These are phyloP conservation scores for Drosophila rufa DNA, from an alignment of 1,140 invertebrate genomes.

Conservation along the genomic window DNA sequence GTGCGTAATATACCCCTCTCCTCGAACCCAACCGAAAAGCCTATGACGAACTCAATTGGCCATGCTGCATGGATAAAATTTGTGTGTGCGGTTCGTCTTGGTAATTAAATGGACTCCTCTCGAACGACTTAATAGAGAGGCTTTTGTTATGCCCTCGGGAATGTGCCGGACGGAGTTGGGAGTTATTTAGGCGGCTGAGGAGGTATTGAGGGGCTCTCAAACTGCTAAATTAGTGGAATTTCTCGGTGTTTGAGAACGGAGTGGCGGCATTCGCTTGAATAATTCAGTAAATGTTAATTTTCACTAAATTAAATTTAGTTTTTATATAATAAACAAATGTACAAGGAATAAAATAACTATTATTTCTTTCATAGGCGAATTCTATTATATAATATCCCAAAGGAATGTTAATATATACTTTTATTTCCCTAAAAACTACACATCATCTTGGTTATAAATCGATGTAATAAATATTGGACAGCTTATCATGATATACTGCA, in stretches of 20 bases:
- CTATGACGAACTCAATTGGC: conserved; percentile 62
- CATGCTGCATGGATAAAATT: conserved; percentile 49
- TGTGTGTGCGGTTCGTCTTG: conserved; percentile 51
- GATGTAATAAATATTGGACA: neutral
- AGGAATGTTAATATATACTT: too few species aligned
- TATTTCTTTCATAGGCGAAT: neutral
- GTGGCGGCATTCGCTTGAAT: neutral
- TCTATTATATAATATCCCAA: too few species aligned
- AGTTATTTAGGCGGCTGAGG: conserved; percentile 9
- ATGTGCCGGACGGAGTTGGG: conserved; percentile 28
- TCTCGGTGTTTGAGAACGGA: conserved; percentile 5
- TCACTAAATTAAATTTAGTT: neutral
- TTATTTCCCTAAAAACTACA: neutral
- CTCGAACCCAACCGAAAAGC: conserved; percentile 12
- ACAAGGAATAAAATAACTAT: neutral
- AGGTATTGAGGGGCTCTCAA: conserved; percentile 15
- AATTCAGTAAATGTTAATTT: neutral
- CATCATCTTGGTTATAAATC: neutral
- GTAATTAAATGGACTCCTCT: conserved; percentile 59
- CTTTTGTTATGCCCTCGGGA: conserved; percentile 46
- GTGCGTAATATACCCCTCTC: neutral
- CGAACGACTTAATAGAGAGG: conserved; percentile 35
- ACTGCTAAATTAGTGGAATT: conserved; percentile 25
- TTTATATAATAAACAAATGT: neutral
- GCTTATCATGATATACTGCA: neutral